phyloP scores from a whole-genome alignment of 1,140 invertebrate species.

The Euglossa dilemma region DNA sequence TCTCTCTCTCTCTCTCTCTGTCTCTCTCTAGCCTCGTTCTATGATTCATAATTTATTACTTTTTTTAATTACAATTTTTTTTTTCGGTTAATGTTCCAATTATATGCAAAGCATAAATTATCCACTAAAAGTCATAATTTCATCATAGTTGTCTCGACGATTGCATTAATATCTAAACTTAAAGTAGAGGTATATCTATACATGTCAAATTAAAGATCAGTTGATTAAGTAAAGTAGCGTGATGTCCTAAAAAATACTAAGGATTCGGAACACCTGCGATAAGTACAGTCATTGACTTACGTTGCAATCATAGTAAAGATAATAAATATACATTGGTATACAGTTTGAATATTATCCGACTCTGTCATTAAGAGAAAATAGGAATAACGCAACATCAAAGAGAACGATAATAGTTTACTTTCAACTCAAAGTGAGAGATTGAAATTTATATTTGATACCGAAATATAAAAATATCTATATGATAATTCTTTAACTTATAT shows the following conservation, averaged over 20 bases:
- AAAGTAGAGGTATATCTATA: not conserved
- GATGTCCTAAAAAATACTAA: not conserved
- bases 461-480: slow-evolving; percentile 45
- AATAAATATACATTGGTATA: not conserved
- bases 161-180: not conserved
- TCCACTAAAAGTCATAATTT: not conserved
- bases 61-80: slow-evolving; percentile 1
- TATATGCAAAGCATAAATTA: slow-evolving; percentile 4
- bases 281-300: slow-evolving; percentile 18
- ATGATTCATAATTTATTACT: not conserved
- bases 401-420: not conserved
- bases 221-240: slow-evolving; percentile 11
- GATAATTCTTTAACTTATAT: slow-evolving; percentile 7
- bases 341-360: not conserved
- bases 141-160: not conserved
- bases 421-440: not conserved
- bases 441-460: slow-evolving; percentile 18
- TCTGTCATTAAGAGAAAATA: not conserved
- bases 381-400: not conserved
- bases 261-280: not conserved
- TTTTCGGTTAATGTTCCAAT: not conserved
- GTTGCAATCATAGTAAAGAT: not conserved
- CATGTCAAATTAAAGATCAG: not conserved
- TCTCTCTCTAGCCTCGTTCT: not conserved
- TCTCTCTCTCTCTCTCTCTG: too few species aligned